Evolutionary conservation across 2,113 vertebrate genomes (phyloP).

Genomic region (Ramphastos sulfuratus): DNA sequence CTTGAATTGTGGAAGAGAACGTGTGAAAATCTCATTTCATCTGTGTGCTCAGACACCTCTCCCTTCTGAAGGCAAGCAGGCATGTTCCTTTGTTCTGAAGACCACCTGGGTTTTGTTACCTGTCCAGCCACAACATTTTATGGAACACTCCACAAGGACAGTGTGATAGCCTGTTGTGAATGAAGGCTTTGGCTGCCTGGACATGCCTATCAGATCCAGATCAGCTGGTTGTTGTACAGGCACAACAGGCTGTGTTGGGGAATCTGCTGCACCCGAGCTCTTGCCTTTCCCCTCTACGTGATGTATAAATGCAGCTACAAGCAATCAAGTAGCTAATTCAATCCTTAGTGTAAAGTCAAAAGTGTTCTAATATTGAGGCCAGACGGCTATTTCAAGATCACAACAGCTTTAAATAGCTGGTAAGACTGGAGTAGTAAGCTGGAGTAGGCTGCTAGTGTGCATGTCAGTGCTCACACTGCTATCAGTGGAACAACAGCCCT

Average conservation of each 20-base stretch:
- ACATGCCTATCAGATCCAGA: neutral
- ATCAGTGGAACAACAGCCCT: neutral
- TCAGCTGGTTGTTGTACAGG: neutral
- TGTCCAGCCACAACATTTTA: neutral
- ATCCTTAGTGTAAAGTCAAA: neutral
- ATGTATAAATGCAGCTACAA: neutral
- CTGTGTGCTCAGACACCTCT: neutral
- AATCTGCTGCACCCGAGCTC: neutral
- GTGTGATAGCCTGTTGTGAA: fast-evolving
- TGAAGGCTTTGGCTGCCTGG: neutral
- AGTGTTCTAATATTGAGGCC: neutral
- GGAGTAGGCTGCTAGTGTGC: neutral
- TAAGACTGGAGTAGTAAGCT: neutral
- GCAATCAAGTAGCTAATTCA: neutral
- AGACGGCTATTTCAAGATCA: conserved; percentile 25
- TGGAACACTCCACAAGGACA: neutral
- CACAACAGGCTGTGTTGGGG: neutral
- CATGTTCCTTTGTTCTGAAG: fast-evolving
- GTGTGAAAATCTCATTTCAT: neutral
- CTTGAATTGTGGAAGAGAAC: neutral
- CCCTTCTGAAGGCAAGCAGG: conserved; percentile 6
- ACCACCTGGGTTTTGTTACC: neutral
- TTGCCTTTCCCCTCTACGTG: neutral
- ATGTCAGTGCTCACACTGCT: neutral
- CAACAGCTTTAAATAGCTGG: conserved; percentile 40